These are phyloP conservation scores for Crotalus viridis DNA, from an alignment of 2,113 vertebrate genomes.

Conservation along the genomic window DNA sequence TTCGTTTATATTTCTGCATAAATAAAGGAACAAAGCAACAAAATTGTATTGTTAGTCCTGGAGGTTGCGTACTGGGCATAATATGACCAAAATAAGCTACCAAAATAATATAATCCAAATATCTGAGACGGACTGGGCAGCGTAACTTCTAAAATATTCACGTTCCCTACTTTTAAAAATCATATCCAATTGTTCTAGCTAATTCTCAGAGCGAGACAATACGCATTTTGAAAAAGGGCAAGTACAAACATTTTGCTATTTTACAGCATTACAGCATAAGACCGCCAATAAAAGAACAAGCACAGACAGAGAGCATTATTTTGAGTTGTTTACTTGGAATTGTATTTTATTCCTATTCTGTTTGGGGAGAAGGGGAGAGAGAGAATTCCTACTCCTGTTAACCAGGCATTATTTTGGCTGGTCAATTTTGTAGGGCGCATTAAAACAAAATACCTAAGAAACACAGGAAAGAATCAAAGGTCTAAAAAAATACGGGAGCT, in stretches of 20 bases:
- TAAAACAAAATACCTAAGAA: not conserved
- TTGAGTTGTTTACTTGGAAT: not conserved
- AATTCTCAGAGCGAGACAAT: not conserved
- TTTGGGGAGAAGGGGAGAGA: not conserved
- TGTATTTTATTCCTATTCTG: not conserved
- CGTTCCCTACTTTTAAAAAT: not conserved
- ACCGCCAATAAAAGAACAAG: not conserved
- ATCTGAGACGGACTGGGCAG: not conserved
- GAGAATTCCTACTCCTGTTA: not conserved
- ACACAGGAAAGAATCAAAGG: not conserved
- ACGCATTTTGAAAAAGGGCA: not conserved
- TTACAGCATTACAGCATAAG: not conserved
- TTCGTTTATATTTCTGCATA: slow-evolving; percentile 63
- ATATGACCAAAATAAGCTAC: not conserved
- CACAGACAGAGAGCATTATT: not conserved
- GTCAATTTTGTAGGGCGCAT: not conserved
- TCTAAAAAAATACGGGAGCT: not conserved
- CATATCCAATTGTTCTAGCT: not conserved
- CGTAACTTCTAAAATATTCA: not conserved
- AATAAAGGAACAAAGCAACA: slow-evolving; percentile 39
- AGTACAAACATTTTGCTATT: not conserved
- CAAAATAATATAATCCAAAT: not conserved
- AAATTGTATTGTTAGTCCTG: not conserved
- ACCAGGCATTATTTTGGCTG: not conserved
- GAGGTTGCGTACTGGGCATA: not conserved